These are phyloP conservation scores for Bagarius yarrelli DNA, from an alignment of 2,113 vertebrate species.

Conservation along the genomic window DNA sequence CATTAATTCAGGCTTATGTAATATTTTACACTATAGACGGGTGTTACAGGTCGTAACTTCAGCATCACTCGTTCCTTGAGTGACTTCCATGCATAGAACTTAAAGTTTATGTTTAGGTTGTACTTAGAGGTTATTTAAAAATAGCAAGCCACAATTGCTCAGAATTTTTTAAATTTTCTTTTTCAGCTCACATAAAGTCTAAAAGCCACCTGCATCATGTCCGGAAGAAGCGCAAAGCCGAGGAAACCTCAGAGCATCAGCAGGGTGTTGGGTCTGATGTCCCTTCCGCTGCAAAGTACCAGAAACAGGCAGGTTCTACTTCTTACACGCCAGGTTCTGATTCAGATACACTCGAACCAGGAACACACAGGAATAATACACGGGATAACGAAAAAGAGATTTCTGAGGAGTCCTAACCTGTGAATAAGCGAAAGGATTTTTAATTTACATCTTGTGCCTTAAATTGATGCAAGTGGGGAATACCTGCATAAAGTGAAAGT, in stretches of 20 bases:
- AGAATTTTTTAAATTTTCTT: slow-evolving; percentile 23
- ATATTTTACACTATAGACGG: not conserved
- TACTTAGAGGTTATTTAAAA: not conserved
- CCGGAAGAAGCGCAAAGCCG: slow-evolving; percentile 79
- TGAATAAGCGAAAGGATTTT: not conserved
- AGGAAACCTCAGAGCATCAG: slow-evolving; percentile 35
- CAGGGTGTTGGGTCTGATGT: slow-evolving; percentile 15
- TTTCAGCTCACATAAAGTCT: slow-evolving; percentile 86
- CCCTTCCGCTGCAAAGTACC: slow-evolving; percentile 27
- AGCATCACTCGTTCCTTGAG: not conserved
- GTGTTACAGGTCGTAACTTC: not conserved
- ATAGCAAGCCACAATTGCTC: not conserved
- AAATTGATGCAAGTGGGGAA: not conserved
- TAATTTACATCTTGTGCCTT: not conserved
- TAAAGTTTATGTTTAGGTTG: not conserved
- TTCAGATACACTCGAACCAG: slow-evolving; percentile 38
- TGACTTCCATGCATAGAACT: not conserved
- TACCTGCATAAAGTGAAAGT: not conserved
- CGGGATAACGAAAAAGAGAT: not conserved
- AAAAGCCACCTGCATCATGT: slow-evolving; percentile 84
- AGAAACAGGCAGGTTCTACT: slow-evolving; percentile 31
- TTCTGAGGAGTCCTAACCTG: not conserved
- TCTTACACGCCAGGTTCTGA: slow-evolving; percentile 34
- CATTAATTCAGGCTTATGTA: not conserved
- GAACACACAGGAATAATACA: not conserved